phyloP scores from a whole-genome alignment of 2,113 vertebrate genomes.

The Notothenia coriiceps region DNA sequence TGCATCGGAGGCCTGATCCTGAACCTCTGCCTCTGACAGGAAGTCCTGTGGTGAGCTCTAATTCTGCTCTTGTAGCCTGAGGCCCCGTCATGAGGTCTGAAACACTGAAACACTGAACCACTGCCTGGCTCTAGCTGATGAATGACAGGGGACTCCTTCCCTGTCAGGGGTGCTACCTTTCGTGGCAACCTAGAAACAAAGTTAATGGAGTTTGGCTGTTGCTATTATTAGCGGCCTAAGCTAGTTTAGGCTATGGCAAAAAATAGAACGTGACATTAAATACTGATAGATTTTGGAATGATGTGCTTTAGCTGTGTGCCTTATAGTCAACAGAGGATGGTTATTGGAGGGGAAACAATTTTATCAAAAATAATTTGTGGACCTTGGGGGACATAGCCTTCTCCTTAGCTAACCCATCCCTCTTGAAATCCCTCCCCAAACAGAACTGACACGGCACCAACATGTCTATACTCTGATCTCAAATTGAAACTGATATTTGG shows the following conservation, averaged over 20 bases:
- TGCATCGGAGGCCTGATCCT: neutral
- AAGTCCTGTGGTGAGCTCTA: slow-evolving; percentile 33
- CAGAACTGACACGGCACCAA: no score
- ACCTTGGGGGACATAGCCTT: no score
- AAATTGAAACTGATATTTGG: no score
- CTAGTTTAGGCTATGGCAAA: neutral
- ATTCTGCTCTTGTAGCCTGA: slow-evolving; percentile 25
- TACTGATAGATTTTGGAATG: neutral
- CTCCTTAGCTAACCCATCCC: no score
- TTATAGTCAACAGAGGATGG: neutral
- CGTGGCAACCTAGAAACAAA: slow-evolving; percentile 60
- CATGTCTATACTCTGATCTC: no score
- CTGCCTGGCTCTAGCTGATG: slow-evolving; percentile 4
- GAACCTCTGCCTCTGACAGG: slow-evolving; percentile 15
- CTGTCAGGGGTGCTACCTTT: slow-evolving; percentile 21
- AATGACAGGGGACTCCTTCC: slow-evolving; percentile 26
- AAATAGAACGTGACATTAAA: slow-evolving; percentile 5
- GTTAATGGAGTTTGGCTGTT: slow-evolving; percentile 49
- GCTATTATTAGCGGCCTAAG: neutral
- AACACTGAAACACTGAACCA: neutral
- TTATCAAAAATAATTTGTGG: no score
- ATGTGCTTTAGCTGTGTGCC: neutral
- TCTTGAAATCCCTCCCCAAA: no score
- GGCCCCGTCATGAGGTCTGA: slow-evolving; percentile 17
- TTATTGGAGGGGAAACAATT: no score